Evolutionary conservation across 2,113 vertebrate genomes (phyloP), one percentile per base, ranked within the genome.

Genomic region (Crocuta crocuta): DNA sequence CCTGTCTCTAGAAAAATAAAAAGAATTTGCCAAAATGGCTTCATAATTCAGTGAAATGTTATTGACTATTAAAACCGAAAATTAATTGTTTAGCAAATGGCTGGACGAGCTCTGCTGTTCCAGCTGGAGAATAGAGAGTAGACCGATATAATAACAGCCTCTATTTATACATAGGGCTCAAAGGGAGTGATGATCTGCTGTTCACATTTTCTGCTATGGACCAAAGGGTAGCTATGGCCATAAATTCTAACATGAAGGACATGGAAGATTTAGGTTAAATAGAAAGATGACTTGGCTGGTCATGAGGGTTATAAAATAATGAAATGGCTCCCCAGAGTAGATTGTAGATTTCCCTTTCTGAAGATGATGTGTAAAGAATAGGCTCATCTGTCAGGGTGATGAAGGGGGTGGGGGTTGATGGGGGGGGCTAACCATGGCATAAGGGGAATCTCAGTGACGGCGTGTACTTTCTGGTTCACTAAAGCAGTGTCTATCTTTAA

Each of bases 241-340:
- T 97, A 87, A 97, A 95, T 94, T 88, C 76, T 90, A 70, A 71
- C 74, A 43, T 13, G 91, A 95, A 98, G 92, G 98, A 86, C 19
- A 23, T 68, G 70, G 87, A 97, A 84, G 94, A 68, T 97, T 97
- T 84, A 55, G 90, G 87, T 91, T 96, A 96, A 98, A 78, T 9
- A 97, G 92, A 96, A 97, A 94, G 95, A 97, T 98, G 97, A 55
- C 94, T 94, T 80, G 94, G 80, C 80, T 45, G 94, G 92, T 87
- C 58, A 68, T 8, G 48, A 95, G 65, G 66, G 76, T 50, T 90
- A 1, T 96, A 81, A 97, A 97, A 96, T 91, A 94, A 96, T 55
- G 76, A 81, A 89, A 94, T 66, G 50, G 15, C 58, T 97, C 94
- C 88, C 95, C 7, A 39, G 94, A 50, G 94, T 48, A 24, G 65